These are phyloP conservation scores for Drosophila melanica DNA, from an alignment of 1,140 invertebrate genomes.

Conservation along the genomic window DNA sequence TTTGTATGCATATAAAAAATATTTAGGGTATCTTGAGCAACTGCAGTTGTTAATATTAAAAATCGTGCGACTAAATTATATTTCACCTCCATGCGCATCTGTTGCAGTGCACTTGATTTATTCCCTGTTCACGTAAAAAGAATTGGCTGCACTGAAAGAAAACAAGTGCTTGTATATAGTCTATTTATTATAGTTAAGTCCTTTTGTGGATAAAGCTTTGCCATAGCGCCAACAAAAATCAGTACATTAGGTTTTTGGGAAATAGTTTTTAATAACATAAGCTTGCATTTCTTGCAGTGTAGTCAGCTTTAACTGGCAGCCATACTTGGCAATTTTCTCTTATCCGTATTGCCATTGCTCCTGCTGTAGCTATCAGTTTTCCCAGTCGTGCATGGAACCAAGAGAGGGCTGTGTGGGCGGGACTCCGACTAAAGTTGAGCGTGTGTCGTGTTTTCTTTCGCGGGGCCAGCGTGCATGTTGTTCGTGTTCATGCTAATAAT, in stretches of 20 bases:
- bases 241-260: no score
- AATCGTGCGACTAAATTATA: not conserved
- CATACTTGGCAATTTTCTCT: conserved; percentile 13
- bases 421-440: not conserved
- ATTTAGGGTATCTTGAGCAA: conserved; percentile 6
- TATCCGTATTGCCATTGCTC: conserved; percentile 17
- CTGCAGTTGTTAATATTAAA: conserved; percentile 9
- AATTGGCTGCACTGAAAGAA: not conserved
- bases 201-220: no score
- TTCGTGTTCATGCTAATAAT: no score
- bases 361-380: conserved; percentile 40
- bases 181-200: no score
- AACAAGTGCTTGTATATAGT: not conserved
- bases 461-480: no score
- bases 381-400: conserved; percentile 3
- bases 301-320: conserved; percentile 18
- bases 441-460: no score
- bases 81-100: conserved; percentile 27
- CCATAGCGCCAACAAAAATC: no score
- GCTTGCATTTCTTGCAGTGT: conserved; percentile 15
- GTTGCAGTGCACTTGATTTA: conserved; percentile 20
- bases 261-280: not conserved
- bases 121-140: conserved; percentile 1
- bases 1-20: not conserved
- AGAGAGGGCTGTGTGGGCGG: not conserved